A percentile compares a stretch with the other conserved stretches of the same genome.
Conservation (phyloP, 2,888 invertebrate species). For the Leucophora obtusa region DNA sequence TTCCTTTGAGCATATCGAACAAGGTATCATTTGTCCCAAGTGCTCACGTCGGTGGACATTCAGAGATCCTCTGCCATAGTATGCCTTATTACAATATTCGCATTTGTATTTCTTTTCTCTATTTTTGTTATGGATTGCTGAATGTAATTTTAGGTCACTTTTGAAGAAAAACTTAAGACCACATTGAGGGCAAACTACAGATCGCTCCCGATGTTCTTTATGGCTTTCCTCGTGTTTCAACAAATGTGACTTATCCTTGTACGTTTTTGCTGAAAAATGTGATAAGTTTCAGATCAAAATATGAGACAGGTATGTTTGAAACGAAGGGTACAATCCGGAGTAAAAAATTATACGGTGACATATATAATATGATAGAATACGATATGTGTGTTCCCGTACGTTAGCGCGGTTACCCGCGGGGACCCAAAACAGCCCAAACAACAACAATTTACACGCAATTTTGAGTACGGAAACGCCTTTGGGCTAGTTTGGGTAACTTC, state of each 20-base stretch:
- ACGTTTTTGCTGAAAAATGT: not conserved
- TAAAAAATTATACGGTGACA: no score
- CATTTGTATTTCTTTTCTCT: slow-evolving; percentile 55
- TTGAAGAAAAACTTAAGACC: slow-evolving; percentile 48
- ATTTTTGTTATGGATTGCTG: slow-evolving; percentile 45
- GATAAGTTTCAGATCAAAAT: not conserved
- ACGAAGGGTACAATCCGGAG: no score
- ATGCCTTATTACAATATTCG: slow-evolving; percentile 56
- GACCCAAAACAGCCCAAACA: no score
- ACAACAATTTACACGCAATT: no score
- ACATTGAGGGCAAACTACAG: slow-evolving; percentile 45
- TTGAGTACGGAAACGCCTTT: no score
- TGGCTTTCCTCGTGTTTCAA: slow-evolving; percentile 49
- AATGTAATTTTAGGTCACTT: slow-evolving; percentile 33
- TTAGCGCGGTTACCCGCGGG: no score
- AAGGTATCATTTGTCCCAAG: slow-evolving; percentile 55
- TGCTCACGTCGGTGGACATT: slow-evolving; percentile 55
- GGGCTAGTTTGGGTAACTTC: no score
- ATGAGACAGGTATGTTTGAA: not conserved
- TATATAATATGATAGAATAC: no score
- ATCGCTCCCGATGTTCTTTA: slow-evolving; percentile 42
- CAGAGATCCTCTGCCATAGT: slow-evolving; percentile 45
- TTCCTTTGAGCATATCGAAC: slow-evolving; percentile 49
- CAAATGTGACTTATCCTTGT: no score
- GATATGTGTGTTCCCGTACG: no score